Base-by-base conservation (phyloP, 1,140 invertebrate genomes). In the Charaxes varanes region DNA sequence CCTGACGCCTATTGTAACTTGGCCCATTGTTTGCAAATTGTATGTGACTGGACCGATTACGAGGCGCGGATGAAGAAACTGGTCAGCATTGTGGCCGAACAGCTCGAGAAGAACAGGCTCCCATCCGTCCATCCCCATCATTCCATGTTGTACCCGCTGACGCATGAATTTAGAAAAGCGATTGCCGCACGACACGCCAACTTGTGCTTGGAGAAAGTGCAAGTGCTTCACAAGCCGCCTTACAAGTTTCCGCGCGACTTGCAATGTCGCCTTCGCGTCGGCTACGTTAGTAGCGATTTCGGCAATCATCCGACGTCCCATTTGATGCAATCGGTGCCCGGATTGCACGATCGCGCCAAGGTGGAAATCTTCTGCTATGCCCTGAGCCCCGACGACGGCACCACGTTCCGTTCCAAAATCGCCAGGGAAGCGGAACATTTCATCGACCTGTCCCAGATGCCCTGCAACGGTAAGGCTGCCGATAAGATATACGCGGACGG, bases 91-190 rank as follows among this genome's bases (percentile, higher is more conserved):
- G 97, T 99, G 1, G 95, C 95, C 7, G 97, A 99, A 67, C 98
- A 99, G 74, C 80, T 99, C 11, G 95, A 97, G 16, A 98, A 98
- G 73, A 99, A 98, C 70, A 88, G 97, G 31, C 82, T 99, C 12
- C 98, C 98, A 0, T 99, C 97, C 1, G 97, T 99, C 2, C 98
- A 99, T 88, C 98, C 98, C 0, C 98, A 99, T 87, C 98, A 99
- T 85, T 98, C 97, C 10, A 99, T 99, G 98, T 87, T 99, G 1
- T 99, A 99, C 86, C 98, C 98, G 1, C 86, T 99, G 14, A 93
- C 94, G 5, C 97, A 99, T 69, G 94, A 96, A 11, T 97, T 95
- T 65, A 89, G 97, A 34, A 97, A 97, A 85, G 94, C 94, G 1
- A 99, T 99, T 66, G 98, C 98, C 15, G 93, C 94, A 0, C 88